phyloP scores from a whole-genome alignment of 2,888 invertebrate species.

The Tenodera sinensis region DNA sequence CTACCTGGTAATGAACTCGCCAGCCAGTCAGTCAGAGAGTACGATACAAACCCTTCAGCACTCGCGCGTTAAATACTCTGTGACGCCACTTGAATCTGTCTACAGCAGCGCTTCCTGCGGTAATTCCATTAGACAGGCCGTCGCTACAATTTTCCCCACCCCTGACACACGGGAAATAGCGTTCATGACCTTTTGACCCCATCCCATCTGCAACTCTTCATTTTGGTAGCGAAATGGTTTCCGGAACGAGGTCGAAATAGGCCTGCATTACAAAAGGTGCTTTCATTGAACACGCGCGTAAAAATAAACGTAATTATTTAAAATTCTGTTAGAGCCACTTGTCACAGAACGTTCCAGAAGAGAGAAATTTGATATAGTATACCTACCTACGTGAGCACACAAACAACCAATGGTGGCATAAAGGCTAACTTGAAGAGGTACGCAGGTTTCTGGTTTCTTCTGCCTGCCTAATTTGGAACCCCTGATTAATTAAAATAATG shows the following conservation, averaged over 20 bases:
- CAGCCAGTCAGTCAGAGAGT: too few relatives aligned
- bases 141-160: not conserved
- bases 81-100: not conserved
- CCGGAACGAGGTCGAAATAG: not conserved
- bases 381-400: not conserved
- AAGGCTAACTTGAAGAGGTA: not conserved
- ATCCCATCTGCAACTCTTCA: not conserved
- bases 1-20: too few relatives aligned
- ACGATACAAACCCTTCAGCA: not conserved
- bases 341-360: not conserved
- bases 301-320: not conserved
- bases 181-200: constrained; percentile 12
- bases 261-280: not conserved
- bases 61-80: not conserved
- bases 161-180: constrained; percentile 5
- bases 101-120: not conserved
- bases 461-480: not conserved
- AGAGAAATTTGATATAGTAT: not conserved
- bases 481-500: not conserved
- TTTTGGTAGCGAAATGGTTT: not conserved
- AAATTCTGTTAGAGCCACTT: not conserved
- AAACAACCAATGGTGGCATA: not conserved
- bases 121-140: constrained; percentile 6
- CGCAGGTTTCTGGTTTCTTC: not conserved
- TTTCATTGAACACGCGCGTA: not conserved